Evolutionary conservation across 2,113 vertebrate species (phyloP).

Genomic region (Dasyurus viverrinus): DNA sequence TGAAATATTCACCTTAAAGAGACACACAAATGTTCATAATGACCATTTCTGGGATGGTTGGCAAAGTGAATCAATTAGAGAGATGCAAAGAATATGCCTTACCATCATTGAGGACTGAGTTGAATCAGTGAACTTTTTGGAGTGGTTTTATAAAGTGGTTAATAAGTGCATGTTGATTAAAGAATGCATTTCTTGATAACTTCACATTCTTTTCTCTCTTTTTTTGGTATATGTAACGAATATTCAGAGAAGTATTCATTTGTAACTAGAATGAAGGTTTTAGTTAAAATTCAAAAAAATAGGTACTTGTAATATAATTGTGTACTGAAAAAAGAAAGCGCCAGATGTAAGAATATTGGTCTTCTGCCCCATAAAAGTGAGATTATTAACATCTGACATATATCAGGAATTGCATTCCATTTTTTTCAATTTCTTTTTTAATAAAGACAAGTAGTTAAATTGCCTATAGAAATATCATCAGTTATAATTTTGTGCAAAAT

Average conservation of each 20-base stretch:
- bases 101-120: background rate
- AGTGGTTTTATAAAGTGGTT: background rate
- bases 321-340: background rate
- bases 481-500: background rate
- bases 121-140: background rate
- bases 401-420: background rate
- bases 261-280: background rate
- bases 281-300: background rate
- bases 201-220: background rate
- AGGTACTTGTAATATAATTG: background rate
- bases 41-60: background rate
- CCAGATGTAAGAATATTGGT: background rate
- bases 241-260: background rate
- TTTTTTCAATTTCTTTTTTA: background rate
- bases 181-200: background rate
- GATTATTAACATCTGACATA: background rate
- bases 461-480: background rate
- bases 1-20: background rate
- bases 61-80: background rate
- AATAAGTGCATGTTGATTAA: background rate
- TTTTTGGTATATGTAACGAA: background rate
- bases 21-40: background rate
- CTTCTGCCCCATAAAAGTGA: background rate
- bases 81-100: background rate
- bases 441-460: background rate